Percentiles rank a stretch among this genome's conserved stretches.
These are phyloP conservation scores for Ochlodes sylvanus DNA, from an alignment of 2,888 invertebrate species.

Conservation along the genomic window DNA sequence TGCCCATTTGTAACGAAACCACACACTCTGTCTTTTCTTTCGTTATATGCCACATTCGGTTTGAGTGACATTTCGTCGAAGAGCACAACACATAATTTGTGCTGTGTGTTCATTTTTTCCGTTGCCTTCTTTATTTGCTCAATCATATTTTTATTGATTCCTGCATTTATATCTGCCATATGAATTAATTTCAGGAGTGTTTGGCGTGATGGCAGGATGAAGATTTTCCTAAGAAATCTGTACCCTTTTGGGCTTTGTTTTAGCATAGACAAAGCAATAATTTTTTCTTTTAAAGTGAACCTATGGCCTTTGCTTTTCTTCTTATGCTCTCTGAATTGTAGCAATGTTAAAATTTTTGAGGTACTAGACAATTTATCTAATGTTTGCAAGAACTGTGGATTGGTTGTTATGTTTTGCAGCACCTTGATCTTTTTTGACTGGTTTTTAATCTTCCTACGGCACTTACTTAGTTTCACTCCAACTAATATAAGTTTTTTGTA, in stretches of 20 bases:
- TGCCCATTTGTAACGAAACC: constrained; percentile 7
- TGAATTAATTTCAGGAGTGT: constrained; percentile 14
- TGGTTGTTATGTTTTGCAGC: constrained; percentile 23
- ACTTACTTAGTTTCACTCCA: constrained; percentile 32
- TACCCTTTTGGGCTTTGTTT: constrained; percentile 41
- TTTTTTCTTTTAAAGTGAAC: constrained; percentile 42
- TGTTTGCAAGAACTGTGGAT: constrained; percentile 24
- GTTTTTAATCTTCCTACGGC: constrained; percentile 18
- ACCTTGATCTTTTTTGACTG: constrained; percentile 15
- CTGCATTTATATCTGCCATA: constrained; percentile 1
- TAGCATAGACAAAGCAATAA: constrained; percentile 40
- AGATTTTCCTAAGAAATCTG: constrained; percentile 40
- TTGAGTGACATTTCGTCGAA: constrained; percentile 11
- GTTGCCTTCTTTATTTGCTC: neutral
- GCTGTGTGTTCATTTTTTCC: neutral
- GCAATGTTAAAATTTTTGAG: constrained; percentile 28
- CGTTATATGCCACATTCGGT: neutral
- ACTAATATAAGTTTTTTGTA: constrained; percentile 2
- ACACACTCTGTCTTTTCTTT: neutral
- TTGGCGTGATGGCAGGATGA: constrained; percentile 32
- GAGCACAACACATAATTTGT: neutral
- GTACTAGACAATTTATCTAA: constrained; percentile 17
- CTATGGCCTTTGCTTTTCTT: constrained; percentile 39
- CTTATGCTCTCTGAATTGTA: constrained; percentile 33
- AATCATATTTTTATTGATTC: neutral